Percentiles rank a stretch among this genome's conserved stretches.
These are phyloP conservation scores for Enteromius radiatus DNA, from an alignment of 2,797 vertebrate genomes.

Conservation along the genomic window DNA sequence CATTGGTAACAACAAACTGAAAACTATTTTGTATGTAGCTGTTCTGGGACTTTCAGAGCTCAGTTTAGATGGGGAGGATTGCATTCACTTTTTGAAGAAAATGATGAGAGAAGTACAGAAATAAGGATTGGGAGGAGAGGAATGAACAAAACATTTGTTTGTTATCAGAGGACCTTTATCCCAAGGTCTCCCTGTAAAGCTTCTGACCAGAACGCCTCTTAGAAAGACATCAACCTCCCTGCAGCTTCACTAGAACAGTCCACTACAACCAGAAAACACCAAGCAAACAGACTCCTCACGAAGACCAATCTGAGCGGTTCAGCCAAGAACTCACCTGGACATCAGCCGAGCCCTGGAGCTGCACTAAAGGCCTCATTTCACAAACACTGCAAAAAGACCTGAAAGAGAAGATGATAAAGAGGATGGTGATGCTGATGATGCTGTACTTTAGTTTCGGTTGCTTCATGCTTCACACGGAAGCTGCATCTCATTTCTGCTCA, in stretches of 20 bases:
- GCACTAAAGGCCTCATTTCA: slow-evolving; percentile 2
- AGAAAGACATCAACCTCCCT: slow-evolving; percentile 24
- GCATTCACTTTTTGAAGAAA: slow-evolving; percentile 8
- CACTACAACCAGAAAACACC: slow-evolving; percentile 25
- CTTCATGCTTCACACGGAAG: background rate
- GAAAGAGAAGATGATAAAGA: slow-evolving; percentile 35
- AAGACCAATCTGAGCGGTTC: background rate
- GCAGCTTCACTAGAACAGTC: slow-evolving; percentile 36
- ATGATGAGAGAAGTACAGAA: slow-evolving; percentile 40
- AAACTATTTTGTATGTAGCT: background rate
- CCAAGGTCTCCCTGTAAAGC: slow-evolving; percentile 61
- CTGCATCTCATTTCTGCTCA: slow-evolving; percentile 45
- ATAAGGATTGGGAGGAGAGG: slow-evolving; percentile 37
- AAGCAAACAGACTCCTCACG: background rate
- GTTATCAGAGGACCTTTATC: slow-evolving; percentile 61
- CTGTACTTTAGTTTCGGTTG: slow-evolving; percentile 26
- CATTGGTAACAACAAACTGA: background rate
- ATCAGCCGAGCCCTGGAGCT: background rate
- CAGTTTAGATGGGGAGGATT: slow-evolving; percentile 33
- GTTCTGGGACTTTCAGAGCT: background rate
- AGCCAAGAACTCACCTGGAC: slow-evolving; percentile 16
- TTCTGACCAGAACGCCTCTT: slow-evolving; percentile 48
- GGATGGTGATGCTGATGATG: slow-evolving; percentile 19
- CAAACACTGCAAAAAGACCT: background rate
- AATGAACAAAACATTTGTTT: slow-evolving; percentile 54